These are phyloP conservation scores for Macroglossus sobrinus DNA, from an alignment of 2,113 vertebrate species.

Conservation along the genomic window DNA sequence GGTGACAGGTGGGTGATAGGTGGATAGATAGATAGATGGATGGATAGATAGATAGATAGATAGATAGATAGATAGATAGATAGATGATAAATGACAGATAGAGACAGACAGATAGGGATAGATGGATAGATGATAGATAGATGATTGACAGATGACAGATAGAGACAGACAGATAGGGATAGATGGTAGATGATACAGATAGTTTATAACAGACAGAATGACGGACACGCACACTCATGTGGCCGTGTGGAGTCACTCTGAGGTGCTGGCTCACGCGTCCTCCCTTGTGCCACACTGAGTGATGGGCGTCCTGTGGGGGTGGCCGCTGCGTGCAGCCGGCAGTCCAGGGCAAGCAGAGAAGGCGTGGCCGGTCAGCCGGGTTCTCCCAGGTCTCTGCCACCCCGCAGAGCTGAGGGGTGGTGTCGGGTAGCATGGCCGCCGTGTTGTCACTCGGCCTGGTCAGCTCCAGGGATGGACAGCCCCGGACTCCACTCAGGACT, in stretches of 20 bases:
- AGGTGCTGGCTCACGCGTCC: background rate
- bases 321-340: slow-evolving; percentile 2
- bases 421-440: background rate
- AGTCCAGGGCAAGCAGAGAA: slow-evolving; percentile 10
- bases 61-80: background rate
- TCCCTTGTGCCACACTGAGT: background rate
- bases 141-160: background rate
- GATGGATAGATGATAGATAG: background rate
- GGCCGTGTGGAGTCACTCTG: background rate
- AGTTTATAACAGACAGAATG: too few relatives aligned
- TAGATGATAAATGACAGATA: background rate
- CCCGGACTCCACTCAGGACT: slow-evolving; percentile 68
- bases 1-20: background rate
- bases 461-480: slow-evolving; percentile 71
- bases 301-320: background rate
- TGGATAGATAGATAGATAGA: background rate
- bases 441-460: slow-evolving; percentile 78
- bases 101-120: background rate
- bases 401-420: background rate
- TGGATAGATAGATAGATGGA: background rate
- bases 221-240: background rate
- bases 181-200: background rate
- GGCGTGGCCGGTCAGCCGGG: background rate
- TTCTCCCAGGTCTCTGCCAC: slow-evolving; percentile 73
- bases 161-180: too few relatives aligned